Percentiles rank a stretch among this genome's conserved stretches.
phyloP scores from a whole-genome alignment of 1,140 invertebrate species.

The Drosophila virilis region DNA sequence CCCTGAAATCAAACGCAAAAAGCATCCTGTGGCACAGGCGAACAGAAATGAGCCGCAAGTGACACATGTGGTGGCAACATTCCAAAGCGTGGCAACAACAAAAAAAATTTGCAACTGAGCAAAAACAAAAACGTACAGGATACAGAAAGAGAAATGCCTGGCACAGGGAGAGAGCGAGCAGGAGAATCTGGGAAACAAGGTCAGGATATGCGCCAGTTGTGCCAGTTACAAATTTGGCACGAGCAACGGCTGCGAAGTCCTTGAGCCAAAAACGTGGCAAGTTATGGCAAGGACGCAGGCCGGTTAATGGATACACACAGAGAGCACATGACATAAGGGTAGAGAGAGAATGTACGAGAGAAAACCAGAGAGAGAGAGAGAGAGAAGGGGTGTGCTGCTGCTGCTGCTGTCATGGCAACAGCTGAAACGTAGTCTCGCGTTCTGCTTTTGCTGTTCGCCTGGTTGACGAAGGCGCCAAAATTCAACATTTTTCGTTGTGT shows the following conservation, averaged over 20 bases:
- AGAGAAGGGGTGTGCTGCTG: not conserved
- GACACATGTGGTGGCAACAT: constrained; percentile 50
- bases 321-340: not conserved
- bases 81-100: constrained; percentile 38
- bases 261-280: constrained; percentile 50
- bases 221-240: constrained; percentile 24
- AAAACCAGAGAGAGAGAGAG: not conserved
- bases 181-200: constrained; percentile 46
- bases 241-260: constrained; percentile 41
- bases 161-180: constrained; percentile 10
- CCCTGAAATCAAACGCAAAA: constrained; percentile 84
- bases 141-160: constrained; percentile 18
- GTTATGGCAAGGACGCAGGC: constrained; percentile 30
- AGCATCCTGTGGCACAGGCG: constrained; percentile 72
- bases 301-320: constrained; percentile 13
- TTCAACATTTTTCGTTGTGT: constrained; percentile 80
- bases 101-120: constrained; percentile 26
- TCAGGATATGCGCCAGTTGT: constrained; percentile 44
- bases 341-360: not conserved
- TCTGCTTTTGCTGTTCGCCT: constrained; percentile 60
- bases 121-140: constrained; percentile 14
- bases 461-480: constrained; percentile 80
- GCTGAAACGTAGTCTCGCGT: constrained; percentile 2
- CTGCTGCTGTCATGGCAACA: constrained; percentile 31
- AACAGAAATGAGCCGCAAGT: constrained; percentile 55